Evolutionary conservation across 2,888 invertebrate species (phyloP).

Genomic region (Eupithecia subumbrata): DNA sequence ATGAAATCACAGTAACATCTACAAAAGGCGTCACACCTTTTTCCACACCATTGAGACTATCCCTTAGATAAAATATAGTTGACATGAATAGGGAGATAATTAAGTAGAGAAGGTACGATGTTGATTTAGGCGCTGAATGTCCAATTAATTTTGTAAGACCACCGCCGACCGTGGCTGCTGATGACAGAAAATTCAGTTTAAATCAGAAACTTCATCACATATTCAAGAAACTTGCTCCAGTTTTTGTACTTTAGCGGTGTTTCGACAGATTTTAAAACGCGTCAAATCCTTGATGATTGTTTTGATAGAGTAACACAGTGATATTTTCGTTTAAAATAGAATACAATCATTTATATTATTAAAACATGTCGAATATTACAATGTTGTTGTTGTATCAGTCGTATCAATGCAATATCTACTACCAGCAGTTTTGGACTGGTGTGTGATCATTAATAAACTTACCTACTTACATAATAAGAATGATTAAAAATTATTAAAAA

Average conservation of each 20-base stretch:
- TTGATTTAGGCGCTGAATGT: constrained; percentile 4
- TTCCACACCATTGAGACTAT: not conserved
- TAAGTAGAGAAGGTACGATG: not conserved
- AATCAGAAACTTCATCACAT: not conserved
- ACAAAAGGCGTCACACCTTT: not conserved
- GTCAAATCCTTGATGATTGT: not conserved
- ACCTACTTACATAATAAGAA: too few relatives aligned
- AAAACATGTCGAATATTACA: too few relatives aligned
- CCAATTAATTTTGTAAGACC: not conserved
- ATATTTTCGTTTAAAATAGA: not conserved
- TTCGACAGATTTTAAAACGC: not conserved
- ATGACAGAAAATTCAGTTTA: not conserved
- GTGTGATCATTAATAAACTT: too few relatives aligned
- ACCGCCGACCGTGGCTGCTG: not conserved
- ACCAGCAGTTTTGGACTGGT: too few relatives aligned
- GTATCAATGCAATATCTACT: too few relatives aligned
- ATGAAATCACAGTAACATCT: not conserved
- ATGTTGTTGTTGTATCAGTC: too few relatives aligned
- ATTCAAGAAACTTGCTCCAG: not conserved
- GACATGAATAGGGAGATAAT: not conserved
- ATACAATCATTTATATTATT: too few relatives aligned
- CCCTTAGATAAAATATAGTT: not conserved
- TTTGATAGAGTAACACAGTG: not conserved
- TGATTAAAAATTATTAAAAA: too few relatives aligned
- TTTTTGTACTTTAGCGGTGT: not conserved